These are phyloP conservation scores for Acipenser ruthenus DNA, from an alignment of 2,797 vertebrate species.

Conservation along the genomic window DNA sequence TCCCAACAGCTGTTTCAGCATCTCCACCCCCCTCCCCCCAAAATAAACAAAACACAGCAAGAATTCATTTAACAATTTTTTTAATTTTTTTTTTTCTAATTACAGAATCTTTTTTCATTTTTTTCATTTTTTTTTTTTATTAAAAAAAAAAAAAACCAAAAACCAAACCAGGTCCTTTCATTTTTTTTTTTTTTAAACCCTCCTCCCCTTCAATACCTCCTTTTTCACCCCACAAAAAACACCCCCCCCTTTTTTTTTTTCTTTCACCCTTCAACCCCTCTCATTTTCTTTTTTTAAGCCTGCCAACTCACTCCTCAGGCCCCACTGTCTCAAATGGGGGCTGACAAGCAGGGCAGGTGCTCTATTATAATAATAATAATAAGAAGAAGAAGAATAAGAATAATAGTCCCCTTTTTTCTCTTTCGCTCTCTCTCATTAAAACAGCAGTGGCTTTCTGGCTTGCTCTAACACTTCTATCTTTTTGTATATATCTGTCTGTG, in stretches of 20 bases:
- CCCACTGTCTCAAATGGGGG: slow-evolving; percentile 50
- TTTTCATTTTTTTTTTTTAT: slow-evolving; percentile 68
- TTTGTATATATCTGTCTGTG: slow-evolving; percentile 26
- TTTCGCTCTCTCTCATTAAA: slow-evolving; percentile 41
- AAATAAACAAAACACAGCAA: too few species aligned
- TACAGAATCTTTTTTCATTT: slow-evolving; percentile 63
- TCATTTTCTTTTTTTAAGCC: slow-evolving; percentile 43
- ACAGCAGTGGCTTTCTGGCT: slow-evolving; percentile 44
- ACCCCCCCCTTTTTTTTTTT: slow-evolving; percentile 34
- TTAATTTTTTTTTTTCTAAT: slow-evolving; percentile 55
- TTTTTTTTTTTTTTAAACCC: slow-evolving; percentile 42
- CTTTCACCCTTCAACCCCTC: slow-evolving; percentile 25
- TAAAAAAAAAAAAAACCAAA: slow-evolving; percentile 49
- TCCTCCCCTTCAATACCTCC: slow-evolving; percentile 14
- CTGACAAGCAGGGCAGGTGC: slow-evolving; percentile 39
- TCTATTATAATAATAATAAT: slow-evolving; percentile 33
- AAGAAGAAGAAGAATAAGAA: too few species aligned
- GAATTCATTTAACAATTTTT: slow-evolving; percentile 35
- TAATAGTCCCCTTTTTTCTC: slow-evolving; percentile 18
- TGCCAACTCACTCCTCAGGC: slow-evolving; percentile 41
- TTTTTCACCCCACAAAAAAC: slow-evolving; percentile 32
- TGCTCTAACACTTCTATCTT: slow-evolving; percentile 47
- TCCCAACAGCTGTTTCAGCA: too few species aligned
- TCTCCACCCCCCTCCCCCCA: too few species aligned
- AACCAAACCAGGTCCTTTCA: slow-evolving; percentile 26